Evolutionary conservation across 2,113 vertebrate species (phyloP).

Genomic region (Chaenocephalus aceratus): DNA sequence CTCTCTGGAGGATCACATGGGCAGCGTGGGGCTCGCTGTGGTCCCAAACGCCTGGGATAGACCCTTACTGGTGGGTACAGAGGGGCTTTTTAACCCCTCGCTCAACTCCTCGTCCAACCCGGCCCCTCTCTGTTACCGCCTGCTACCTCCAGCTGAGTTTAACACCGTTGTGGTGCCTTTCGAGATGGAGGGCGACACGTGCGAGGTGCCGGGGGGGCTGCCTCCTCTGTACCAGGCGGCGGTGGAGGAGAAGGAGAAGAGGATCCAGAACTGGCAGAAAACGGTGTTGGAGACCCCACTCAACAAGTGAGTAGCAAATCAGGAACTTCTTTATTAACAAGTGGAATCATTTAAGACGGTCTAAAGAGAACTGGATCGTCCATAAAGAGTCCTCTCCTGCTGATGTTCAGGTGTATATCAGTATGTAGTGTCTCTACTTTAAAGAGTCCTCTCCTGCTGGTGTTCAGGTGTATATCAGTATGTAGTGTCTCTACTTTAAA

Average conservation of each 20-base stretch:
- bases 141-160: slow-evolving; percentile 88
- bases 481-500: too few relatives aligned
- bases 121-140: slow-evolving; percentile 80
- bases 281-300: slow-evolving; percentile 90
- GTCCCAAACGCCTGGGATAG: slow-evolving; percentile 93
- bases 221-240: slow-evolving; percentile 87
- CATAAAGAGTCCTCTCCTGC: too few relatives aligned
- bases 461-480: too few relatives aligned
- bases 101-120: slow-evolving; percentile 14
- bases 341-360: not conserved
- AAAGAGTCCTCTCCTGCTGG: too few relatives aligned
- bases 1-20: slow-evolving; percentile 97
- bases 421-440: too few relatives aligned
- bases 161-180: slow-evolving; percentile 91
- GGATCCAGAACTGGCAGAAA: slow-evolving; percentile 91
- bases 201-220: slow-evolving; percentile 92
- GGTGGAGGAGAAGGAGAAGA: slow-evolving; percentile 85
- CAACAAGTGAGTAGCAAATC: slow-evolving; percentile 86
- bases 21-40: slow-evolving; percentile 91
- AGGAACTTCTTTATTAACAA: not conserved
- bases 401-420: too few relatives aligned
- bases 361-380: too few relatives aligned
- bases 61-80: slow-evolving; percentile 88
- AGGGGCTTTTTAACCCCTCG: slow-evolving; percentile 64
- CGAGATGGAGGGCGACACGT: slow-evolving; percentile 95